These are phyloP conservation scores for Bombus ignitus DNA, from an alignment of 1,140 invertebrate species.

Conservation along the genomic window DNA sequence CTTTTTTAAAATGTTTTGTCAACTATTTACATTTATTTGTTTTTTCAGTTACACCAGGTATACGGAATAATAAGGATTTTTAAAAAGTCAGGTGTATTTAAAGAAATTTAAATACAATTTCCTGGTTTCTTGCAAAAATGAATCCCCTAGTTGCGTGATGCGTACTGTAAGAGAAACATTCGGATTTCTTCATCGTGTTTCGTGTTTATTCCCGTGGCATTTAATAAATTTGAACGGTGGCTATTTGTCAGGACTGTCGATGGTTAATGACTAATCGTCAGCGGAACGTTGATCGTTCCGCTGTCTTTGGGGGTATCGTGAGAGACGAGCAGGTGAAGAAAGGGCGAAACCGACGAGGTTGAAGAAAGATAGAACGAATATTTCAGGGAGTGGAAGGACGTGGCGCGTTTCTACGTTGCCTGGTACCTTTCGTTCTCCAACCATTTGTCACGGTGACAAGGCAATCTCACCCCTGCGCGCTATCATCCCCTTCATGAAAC, in stretches of 20 bases:
- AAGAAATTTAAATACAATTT: background rate
- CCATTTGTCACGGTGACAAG: constrained; percentile 81
- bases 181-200: background rate
- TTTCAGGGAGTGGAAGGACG: constrained; percentile 39
- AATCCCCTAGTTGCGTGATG: background rate
- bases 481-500: constrained; percentile 42
- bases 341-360: constrained; percentile 34
- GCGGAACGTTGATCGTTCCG: constrained; percentile 49
- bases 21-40: too few relatives aligned
- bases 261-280: constrained; percentile 77
- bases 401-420: constrained; percentile 50
- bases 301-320: constrained; percentile 69
- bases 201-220: background rate
- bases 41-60: background rate
- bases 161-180: background rate
- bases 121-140: background rate
- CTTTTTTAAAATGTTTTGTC: too few relatives aligned
- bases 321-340: constrained; percentile 75
- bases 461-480: constrained; percentile 72
- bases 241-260: constrained; percentile 75
- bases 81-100: background rate
- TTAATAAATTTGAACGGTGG: constrained; percentile 31
- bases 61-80: background rate
- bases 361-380: constrained; percentile 39
- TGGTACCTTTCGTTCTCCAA: constrained; percentile 74